Conservation (phyloP, 2,113 vertebrate species). For the Phyllostomus hastatus region DNA sequence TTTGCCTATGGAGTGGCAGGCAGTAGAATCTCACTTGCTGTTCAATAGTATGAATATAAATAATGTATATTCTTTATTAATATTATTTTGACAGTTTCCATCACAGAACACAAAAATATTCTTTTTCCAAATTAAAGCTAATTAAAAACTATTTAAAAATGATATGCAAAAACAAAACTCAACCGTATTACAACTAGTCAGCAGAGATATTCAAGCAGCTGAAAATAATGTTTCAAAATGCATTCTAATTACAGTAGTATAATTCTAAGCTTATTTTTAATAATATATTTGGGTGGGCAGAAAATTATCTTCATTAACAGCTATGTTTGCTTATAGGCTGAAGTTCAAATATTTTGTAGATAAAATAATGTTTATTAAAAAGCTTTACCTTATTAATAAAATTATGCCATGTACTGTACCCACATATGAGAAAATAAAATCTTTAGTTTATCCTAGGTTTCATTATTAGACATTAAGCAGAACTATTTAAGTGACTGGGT, state of each 20-base stretch:
- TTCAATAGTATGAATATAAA: neutral
- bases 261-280: neutral
- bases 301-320: neutral
- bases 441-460: neutral
- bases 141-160: constrained; percentile 39
- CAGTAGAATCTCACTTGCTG: too few species aligned
- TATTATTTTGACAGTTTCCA: constrained; percentile 42
- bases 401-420: neutral
- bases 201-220: neutral
- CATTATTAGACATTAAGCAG: neutral
- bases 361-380: neutral
- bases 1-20: too few species aligned
- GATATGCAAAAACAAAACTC: neutral
- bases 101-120: neutral
- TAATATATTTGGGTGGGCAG: neutral
- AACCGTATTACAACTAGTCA: neutral
- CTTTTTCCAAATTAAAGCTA: constrained; percentile 31
- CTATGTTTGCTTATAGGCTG: neutral
- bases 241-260: neutral
- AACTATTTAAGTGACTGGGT: neutral
- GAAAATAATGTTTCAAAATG: neutral
- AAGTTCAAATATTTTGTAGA: neutral
- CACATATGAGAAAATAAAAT: neutral
- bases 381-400: neutral
- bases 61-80: neutral